A percentile compares a stretch with the other conserved stretches of the same genome.
Evolutionary conservation across 2,797 vertebrate species (phyloP).

Genomic region (Linurgus olivaceus): DNA sequence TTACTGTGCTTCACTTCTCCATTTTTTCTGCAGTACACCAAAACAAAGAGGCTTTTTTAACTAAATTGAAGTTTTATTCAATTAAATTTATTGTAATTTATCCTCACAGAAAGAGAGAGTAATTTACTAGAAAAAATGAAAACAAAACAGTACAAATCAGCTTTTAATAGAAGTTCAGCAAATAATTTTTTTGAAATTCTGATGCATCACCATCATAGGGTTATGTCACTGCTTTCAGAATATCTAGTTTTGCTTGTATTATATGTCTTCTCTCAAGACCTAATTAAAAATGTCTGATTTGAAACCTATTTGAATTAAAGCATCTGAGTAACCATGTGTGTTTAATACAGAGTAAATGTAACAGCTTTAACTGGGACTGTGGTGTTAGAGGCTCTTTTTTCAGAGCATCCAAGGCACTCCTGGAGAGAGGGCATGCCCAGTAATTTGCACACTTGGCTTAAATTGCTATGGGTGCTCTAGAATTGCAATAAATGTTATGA

Average conservation of each 20-base stretch:
- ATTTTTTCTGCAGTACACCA: not conserved
- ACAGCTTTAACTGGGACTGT: not conserved
- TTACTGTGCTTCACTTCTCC: not conserved
- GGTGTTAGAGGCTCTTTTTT: not conserved
- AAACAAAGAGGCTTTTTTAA: not conserved
- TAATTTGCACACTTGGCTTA: not conserved
- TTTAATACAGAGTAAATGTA: not conserved
- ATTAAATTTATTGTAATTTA: not conserved
- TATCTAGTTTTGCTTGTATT: not conserved
- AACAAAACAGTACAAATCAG: not conserved
- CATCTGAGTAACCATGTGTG: not conserved
- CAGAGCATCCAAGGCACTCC: not conserved
- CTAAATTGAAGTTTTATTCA: not conserved
- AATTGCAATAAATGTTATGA: not conserved
- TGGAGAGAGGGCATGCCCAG: not conserved
- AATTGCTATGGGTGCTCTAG: not conserved
- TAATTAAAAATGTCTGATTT: not conserved
- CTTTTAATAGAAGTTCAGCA: not conserved
- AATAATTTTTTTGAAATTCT: not conserved
- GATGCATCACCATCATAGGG: not conserved
- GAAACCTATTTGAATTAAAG: not conserved
- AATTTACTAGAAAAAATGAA: not conserved
- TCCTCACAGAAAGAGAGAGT: not conserved
- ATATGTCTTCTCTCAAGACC: not conserved
- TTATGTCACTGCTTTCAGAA: not conserved